Conservation (phyloP, 92 coral and sea anemone genomes). For the Metridium senile region DNA sequence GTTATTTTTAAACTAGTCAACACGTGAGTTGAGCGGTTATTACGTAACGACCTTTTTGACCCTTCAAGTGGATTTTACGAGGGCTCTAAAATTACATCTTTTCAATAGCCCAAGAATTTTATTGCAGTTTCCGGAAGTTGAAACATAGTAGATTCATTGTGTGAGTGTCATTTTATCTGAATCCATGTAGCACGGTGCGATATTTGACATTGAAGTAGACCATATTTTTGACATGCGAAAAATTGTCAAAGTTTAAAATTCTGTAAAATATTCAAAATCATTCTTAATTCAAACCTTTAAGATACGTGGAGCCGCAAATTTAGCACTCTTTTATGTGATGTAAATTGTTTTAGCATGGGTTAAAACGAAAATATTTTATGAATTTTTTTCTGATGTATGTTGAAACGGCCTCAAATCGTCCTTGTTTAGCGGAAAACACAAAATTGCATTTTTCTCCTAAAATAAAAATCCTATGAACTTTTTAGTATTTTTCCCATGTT, state of each 20-base stretch:
- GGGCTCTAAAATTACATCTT: conserved; percentile 23
- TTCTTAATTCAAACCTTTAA: background rate
- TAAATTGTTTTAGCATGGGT: background rate
- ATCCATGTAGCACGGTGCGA: conserved; percentile 8
- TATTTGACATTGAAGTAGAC: background rate
- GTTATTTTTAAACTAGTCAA: background rate
- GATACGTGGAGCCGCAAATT: background rate
- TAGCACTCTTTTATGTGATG: background rate
- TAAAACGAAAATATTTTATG: background rate
- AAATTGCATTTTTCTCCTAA: conserved; percentile 39
- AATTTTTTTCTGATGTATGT: conserved; percentile 9
- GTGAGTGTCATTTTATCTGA: background rate
- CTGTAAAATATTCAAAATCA: conserved; percentile 16
- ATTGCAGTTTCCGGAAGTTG: conserved; percentile 24
- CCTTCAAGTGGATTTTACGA: conserved; percentile 4
- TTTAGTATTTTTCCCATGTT: conserved; percentile 43
- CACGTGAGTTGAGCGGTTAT: background rate
- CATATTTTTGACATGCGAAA: conserved; percentile 4
- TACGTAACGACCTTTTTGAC: conserved; percentile 18
- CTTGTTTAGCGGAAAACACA: conserved; percentile 29
- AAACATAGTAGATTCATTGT: conserved; percentile 1
- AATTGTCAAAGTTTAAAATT: conserved; percentile 11
- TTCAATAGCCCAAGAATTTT: conserved; percentile 39
- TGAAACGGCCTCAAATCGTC: conserved; percentile 29
- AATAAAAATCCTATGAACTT: conserved; percentile 45